A percentile compares a stretch with the other conserved stretches of the same genome.
These are phyloP conservation scores for Eurytoma adleriae DNA, from an alignment of 2,888 invertebrate genomes.

Conservation along the genomic window DNA sequence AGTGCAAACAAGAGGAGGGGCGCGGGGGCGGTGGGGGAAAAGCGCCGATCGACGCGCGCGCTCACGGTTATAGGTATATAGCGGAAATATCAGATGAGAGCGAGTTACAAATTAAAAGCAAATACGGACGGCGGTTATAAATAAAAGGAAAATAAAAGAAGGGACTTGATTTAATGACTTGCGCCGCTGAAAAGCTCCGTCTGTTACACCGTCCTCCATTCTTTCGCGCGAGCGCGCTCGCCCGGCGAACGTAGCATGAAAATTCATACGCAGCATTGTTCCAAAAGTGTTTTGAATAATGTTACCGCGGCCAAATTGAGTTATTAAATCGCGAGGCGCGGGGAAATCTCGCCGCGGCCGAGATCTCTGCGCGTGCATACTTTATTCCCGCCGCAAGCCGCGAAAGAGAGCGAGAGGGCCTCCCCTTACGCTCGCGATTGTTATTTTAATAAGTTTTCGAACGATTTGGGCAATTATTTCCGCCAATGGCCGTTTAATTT, in stretches of 20 bases:
- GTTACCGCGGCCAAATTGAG: slow-evolving; percentile 38
- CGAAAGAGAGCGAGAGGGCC: neutral
- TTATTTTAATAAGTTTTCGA: too few species aligned
- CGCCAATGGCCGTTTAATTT: too few species aligned
- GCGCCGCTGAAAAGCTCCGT: slow-evolving; percentile 9
- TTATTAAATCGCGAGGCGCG: slow-evolving; percentile 36
- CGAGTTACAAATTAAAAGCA: slow-evolving; percentile 42
- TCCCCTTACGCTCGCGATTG: too few species aligned
- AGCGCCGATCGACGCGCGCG: neutral
- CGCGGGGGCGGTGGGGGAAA: too few species aligned
- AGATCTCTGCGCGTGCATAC: slow-evolving; percentile 22
- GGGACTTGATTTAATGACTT: slow-evolving; percentile 8
- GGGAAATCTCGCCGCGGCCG: slow-evolving; percentile 6
- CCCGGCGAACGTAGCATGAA: slow-evolving; percentile 37
- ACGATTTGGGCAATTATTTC: too few species aligned
- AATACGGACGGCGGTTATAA: slow-evolving; percentile 9
- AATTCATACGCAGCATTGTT: slow-evolving; percentile 41
- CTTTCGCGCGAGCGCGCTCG: neutral
- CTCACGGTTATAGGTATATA: too few species aligned
- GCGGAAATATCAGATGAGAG: slow-evolving; percentile 12
- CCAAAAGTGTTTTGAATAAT: slow-evolving; percentile 51
- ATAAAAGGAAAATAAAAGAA: slow-evolving; percentile 9
- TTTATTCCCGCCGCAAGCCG: slow-evolving; percentile 26
- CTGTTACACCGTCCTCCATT: slow-evolving; percentile 4
- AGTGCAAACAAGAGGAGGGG: neutral